Percentiles rank a stretch among this genome's conserved stretches.
phyloP scores from a whole-genome alignment of 2,888 invertebrate species.

The Plemyria rubiginata region DNA sequence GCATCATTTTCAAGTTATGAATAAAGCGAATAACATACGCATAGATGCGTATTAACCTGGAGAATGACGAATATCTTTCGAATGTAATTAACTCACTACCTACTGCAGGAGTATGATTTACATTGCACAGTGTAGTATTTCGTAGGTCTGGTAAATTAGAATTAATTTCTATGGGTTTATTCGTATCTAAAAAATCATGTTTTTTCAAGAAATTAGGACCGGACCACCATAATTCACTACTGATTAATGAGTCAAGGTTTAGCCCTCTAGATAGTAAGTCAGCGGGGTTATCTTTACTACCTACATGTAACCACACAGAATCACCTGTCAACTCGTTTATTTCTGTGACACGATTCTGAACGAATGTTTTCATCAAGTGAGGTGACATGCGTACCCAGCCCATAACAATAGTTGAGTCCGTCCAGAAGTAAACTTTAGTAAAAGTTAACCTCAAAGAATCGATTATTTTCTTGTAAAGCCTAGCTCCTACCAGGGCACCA shows the following conservation, averaged over 20 bases:
- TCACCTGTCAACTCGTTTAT: slow-evolving; percentile 4
- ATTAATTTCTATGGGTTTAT: background rate
- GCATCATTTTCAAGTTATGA: no score
- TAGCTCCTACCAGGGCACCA: slow-evolving; percentile 2
- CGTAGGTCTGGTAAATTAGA: background rate
- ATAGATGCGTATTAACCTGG: no score
- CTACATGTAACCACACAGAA: background rate
- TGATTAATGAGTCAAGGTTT: background rate
- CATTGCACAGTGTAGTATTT: no score
- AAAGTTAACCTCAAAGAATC: background rate
- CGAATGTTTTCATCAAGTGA: slow-evolving; percentile 3
- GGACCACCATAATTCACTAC: background rate
- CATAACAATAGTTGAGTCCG: slow-evolving; percentile 6
- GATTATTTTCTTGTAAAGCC: background rate
- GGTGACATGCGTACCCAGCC: slow-evolving; percentile 7
- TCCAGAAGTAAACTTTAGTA: slow-evolving; percentile 7
- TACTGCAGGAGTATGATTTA: no score
- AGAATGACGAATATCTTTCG: no score
- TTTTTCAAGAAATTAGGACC: background rate
- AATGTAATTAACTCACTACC: no score
- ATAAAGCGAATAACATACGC: no score
- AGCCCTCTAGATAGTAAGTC: background rate
- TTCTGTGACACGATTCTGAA: slow-evolving; percentile 2
- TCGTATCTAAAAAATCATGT: background rate
- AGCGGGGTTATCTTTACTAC: background rate